Conservation (phyloP, 2,888 invertebrate genomes). For the Helleia helle region DNA sequence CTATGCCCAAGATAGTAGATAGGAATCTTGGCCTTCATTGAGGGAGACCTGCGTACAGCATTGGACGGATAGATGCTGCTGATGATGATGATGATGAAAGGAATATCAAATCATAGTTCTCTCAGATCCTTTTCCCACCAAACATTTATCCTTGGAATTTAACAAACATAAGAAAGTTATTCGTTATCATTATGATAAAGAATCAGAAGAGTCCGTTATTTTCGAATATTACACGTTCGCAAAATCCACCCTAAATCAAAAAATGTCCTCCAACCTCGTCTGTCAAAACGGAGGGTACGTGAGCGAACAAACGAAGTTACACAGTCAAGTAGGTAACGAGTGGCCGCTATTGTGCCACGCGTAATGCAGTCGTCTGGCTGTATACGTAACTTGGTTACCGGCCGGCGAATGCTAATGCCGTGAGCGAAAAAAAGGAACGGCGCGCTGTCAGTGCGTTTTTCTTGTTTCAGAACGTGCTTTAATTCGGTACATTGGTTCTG, state of each 20-base stretch:
- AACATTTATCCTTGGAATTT: too few species aligned
- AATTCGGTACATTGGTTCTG: constrained; percentile 14
- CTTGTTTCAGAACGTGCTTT: constrained; percentile 17
- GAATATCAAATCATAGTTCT: too few species aligned
- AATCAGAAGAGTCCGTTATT: too few species aligned
- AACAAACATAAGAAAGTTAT: too few species aligned
- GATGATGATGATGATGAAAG: too few species aligned
- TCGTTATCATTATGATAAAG: too few species aligned
- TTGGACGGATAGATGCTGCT: too few species aligned
- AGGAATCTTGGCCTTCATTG: too few species aligned
- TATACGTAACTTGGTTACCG: constrained; percentile 52
- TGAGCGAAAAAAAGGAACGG: constrained; percentile 27
- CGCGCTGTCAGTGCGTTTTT: constrained; percentile 21
- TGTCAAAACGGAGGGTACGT: constrained; percentile 31
- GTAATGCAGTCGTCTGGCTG: constrained; percentile 32
- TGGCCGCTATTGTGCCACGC: constrained; percentile 52
- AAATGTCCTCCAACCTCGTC: constrained; percentile 25
- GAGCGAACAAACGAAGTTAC: constrained; percentile 66
- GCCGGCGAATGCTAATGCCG: constrained; percentile 55
- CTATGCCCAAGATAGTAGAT: too few species aligned
- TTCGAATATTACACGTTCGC: too few species aligned
- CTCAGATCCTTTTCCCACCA: too few species aligned
- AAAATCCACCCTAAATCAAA: constrained; percentile 11
- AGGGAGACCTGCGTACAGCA: too few species aligned
- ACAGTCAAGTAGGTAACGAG: constrained; percentile 72